Evolutionary conservation across 2,888 invertebrate genomes (phyloP).

Genomic region (Scaeva pyrastri): DNA sequence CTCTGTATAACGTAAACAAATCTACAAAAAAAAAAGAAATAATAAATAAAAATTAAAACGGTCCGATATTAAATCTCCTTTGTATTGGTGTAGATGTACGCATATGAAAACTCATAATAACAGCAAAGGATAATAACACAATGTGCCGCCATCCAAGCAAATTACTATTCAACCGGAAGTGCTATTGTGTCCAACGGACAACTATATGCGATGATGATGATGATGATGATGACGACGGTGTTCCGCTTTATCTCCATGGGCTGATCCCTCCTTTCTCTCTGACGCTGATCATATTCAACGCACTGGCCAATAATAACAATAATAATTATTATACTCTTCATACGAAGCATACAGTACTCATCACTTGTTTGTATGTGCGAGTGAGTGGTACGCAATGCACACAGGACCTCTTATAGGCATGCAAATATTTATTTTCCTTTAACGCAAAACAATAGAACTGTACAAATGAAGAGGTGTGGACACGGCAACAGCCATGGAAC

Average conservation of each 20-base stretch:
- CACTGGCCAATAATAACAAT: constrained; percentile 31
- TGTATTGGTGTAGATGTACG: neutral
- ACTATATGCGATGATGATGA: too few relatives aligned
- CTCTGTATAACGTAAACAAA: constrained; percentile 22
- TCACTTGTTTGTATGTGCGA: neutral
- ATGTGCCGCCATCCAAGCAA: constrained; percentile 39
- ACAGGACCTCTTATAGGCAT: constrained; percentile 18
- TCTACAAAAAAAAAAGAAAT: neutral
- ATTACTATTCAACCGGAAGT: constrained; percentile 75
- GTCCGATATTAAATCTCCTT: constrained; percentile 25
- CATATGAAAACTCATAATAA: constrained; percentile 57
- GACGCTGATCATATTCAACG: constrained; percentile 29
- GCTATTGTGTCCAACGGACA: constrained; percentile 65
- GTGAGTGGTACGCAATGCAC: neutral
- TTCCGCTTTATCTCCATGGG: constrained; percentile 41
- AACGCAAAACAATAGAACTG: constrained; percentile 55
- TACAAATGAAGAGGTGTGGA: constrained; percentile 20
- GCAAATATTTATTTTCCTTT: constrained; percentile 67
- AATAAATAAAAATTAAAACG: constrained; percentile 40
- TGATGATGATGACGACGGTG: constrained; percentile 16
- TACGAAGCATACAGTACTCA: neutral
- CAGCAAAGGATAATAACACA: constrained; percentile 67
- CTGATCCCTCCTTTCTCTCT: neutral
- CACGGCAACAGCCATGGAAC: neutral
- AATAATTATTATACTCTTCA: constrained; percentile 57